phyloP scores from a whole-genome alignment of 2,888 invertebrate genomes.

The Idaea dimidiata region DNA sequence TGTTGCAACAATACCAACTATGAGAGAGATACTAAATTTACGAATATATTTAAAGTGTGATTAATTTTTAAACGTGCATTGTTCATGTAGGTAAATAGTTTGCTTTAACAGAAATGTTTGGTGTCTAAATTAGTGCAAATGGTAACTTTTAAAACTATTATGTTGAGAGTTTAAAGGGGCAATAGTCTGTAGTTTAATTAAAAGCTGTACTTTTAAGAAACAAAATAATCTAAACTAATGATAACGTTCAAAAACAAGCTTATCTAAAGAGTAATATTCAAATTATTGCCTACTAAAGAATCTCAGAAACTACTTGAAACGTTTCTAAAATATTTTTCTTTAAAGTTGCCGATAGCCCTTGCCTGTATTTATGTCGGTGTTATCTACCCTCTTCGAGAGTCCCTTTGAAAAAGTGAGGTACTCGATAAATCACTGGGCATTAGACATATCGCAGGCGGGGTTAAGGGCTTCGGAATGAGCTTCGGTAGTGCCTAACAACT shows the following conservation, averaged over 20 bases:
- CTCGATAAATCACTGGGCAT: conserved; percentile 71
- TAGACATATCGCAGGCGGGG: conserved; percentile 54
- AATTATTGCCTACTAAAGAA: conserved; percentile 22
- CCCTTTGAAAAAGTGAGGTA: conserved; percentile 58
- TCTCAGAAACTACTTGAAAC: conserved; percentile 21
- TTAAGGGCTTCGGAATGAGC: conserved; percentile 36
- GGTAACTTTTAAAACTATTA: background rate
- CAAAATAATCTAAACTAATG: conserved; percentile 27
- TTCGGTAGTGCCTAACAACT: conserved; percentile 28
- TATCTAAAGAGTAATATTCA: conserved; percentile 29
- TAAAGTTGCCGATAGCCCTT: conserved; percentile 36
- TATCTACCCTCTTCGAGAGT: conserved; percentile 45
- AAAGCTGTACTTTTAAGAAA: background rate
- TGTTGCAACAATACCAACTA: conserved; percentile 59
- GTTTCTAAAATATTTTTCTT: conserved; percentile 30
- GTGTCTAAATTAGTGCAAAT: background rate
- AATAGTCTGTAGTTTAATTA: background rate
- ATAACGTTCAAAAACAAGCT: conserved; percentile 24
- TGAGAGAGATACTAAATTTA: background rate
- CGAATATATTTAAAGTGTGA: conserved; percentile 36
- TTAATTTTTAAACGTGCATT: conserved; percentile 26
- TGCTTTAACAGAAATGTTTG: background rate
- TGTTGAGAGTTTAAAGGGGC: background rate
- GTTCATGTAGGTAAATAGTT: conserved; percentile 6
- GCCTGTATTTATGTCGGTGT: conserved; percentile 35